Evolutionary conservation across 2,113 vertebrate genomes (phyloP).

Genomic region (Lonchura striata): DNA sequence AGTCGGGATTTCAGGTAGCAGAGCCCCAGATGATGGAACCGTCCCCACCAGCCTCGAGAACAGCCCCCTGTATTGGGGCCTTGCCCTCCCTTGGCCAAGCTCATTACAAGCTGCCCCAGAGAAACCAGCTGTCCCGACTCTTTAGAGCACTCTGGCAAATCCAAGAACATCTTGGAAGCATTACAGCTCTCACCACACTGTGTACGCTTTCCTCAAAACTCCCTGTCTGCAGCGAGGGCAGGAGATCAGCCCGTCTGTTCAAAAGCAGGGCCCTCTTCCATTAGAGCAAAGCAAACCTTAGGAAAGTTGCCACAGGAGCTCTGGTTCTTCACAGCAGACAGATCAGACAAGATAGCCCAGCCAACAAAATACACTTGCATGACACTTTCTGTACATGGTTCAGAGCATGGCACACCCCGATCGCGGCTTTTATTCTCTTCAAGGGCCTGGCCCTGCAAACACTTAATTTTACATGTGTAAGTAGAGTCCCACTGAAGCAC

Average conservation of each 20-base stretch:
- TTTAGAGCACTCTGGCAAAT: neutral
- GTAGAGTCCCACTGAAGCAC: slow-evolving; percentile 48
- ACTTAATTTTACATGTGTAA: slow-evolving; percentile 48
- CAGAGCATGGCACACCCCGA: slow-evolving; percentile 26
- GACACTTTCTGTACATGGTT: neutral
- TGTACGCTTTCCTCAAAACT: neutral
- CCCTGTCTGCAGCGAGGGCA: neutral
- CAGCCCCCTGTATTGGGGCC: neutral
- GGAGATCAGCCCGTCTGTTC: neutral
- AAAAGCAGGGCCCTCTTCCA: neutral
- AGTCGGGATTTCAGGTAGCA: neutral
- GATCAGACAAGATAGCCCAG: neutral
- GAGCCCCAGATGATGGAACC: neutral
- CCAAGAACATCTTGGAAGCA: slow-evolving; percentile 39
- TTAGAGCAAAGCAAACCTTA: neutral
- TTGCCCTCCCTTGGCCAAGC: neutral
- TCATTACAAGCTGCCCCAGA: neutral
- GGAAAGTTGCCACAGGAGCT: slow-evolving; percentile 3
- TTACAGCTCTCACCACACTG: neutral
- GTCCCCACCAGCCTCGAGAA: neutral
- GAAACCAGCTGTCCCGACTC: slow-evolving; percentile 3
- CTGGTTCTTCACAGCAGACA: neutral
- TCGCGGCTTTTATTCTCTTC: neutral
- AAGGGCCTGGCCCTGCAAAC: slow-evolving; percentile 22
- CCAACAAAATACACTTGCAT: slow-evolving; percentile 7